Percentiles rank a stretch among this genome's conserved stretches.
Evolutionary conservation across 53 echinoderm and acorn worm species (phyloP).

Genomic region (Antedon mediterranea): DNA sequence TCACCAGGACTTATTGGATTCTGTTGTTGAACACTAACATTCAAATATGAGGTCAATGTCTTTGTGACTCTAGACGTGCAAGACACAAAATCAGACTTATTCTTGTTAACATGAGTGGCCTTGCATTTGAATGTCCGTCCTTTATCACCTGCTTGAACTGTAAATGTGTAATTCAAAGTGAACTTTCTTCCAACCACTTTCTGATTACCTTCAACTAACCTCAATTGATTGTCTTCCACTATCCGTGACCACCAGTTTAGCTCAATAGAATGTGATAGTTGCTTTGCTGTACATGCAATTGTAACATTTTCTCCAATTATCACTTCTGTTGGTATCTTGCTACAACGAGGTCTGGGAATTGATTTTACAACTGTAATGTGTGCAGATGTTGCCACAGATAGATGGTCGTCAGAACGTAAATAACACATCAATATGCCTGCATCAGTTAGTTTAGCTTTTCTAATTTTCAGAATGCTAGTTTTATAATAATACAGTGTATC

Average conservation of each 20-base stretch:
- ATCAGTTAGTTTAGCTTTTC: background rate
- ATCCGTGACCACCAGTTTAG: background rate
- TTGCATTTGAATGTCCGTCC: background rate
- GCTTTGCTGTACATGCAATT: background rate
- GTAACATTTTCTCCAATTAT: background rate
- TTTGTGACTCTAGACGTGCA: background rate
- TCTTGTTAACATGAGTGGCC: background rate
- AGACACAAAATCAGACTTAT: background rate
- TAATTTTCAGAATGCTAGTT: background rate
- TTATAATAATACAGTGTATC: background rate
- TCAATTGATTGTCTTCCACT: background rate
- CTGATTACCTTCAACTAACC: background rate
- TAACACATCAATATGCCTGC: background rate
- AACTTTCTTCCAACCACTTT: background rate
- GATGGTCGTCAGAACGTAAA: background rate
- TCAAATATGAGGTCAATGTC: background rate
- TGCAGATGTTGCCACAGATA: background rate
- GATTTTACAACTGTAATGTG: background rate
- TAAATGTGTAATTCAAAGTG: background rate
- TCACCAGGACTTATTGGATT: background rate
- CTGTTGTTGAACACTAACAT: background rate
- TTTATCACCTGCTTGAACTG: background rate
- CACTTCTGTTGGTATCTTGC: background rate
- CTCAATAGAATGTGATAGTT: background rate
- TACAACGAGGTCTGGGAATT: background rate